phyloP scores from a whole-genome alignment of 2,797 vertebrate species.

The Crenuchus spilurus region DNA sequence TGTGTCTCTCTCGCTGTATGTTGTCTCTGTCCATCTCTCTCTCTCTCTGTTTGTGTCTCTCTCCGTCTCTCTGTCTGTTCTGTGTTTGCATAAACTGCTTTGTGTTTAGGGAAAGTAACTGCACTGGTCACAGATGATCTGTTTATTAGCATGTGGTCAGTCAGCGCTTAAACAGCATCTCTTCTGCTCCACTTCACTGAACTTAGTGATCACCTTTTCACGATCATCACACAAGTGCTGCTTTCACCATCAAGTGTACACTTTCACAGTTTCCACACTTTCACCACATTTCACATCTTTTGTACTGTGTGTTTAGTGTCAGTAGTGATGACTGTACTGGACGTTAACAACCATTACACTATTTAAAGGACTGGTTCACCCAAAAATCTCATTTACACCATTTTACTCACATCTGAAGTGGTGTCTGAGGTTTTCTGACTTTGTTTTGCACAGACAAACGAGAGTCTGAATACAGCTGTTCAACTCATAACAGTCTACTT shows the following conservation, averaged over 20 bases:
- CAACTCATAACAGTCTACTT: too few relatives aligned
- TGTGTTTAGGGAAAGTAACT: not conserved
- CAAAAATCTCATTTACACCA: too few relatives aligned
- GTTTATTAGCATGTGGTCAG: not conserved
- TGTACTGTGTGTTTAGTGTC: too few relatives aligned
- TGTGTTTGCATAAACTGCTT: constrained; percentile 14
- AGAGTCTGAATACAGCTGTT: too few relatives aligned
- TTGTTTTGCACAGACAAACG: too few relatives aligned
- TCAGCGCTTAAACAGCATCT: not conserved
- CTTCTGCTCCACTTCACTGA: not conserved
- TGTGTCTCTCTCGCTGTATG: too few relatives aligned
- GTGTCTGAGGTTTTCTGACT: too few relatives aligned
- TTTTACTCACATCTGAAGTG: too few relatives aligned
- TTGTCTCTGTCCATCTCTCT: constrained; percentile 24
- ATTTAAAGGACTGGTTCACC: too few relatives aligned
- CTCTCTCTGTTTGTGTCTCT: not conserved
- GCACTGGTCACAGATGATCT: not conserved
- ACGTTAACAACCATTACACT: too few relatives aligned
- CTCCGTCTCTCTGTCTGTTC: not conserved
- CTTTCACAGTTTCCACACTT: not conserved
- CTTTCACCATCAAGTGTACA: not conserved
- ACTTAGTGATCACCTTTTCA: not conserved
- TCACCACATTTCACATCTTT: not conserved
- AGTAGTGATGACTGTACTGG: too few relatives aligned
- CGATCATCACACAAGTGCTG: constrained; percentile 1